Base-by-base conservation (phyloP, 1,140 invertebrate species). In the Brachionus koreanus region DNA sequence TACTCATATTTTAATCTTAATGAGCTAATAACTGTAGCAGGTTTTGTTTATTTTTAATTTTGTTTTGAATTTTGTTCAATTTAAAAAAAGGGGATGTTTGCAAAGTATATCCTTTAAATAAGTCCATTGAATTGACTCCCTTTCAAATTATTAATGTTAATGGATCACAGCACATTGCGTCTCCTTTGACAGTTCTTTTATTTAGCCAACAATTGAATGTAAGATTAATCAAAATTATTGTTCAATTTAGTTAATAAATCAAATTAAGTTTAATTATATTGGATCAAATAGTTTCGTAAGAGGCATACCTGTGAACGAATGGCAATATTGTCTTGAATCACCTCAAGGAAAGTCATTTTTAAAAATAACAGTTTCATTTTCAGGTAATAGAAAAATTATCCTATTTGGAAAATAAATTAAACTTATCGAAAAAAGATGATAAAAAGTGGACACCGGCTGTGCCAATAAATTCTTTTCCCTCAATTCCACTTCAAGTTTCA, bases 61-160 rank as follows among this genome's bases (percentile, higher is more conserved):
- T 74, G 5, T 23, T 74, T 9, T 3, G 5, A 35, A 39, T 42
- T 39, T 42, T 6, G n/a, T 46, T 46, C 6, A 23, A 29, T 19
- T 25, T 5, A 2, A 12, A 43, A 43, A 77, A 57, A 77, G 75
- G 61, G 10, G 76, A 79, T 37, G 57, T 25, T 16, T 79, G 76
- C n/a, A 79, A 79, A 65, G 76, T 65, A 29, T 79, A 33, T 25
- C 25, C 19, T 19, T 19, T 79, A 65, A 79, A 79, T 13, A 52
- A 37, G 13, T 61, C 49, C 3, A 33, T 29, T 57, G 16, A 12
- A 16, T 65, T 79, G 16, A 79, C 46, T 25, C 76, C 76, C 1
- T 79, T 79, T 79, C 33, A 79, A 79, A 37, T 79, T n/a, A 61
- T 43, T 25, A 39, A 79, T 35, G 7, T 61, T 13, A 79, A 79